These are phyloP conservation scores for Schizaphis graminum DNA, from an alignment of 2,888 invertebrate genomes.

Conservation along the genomic window DNA sequence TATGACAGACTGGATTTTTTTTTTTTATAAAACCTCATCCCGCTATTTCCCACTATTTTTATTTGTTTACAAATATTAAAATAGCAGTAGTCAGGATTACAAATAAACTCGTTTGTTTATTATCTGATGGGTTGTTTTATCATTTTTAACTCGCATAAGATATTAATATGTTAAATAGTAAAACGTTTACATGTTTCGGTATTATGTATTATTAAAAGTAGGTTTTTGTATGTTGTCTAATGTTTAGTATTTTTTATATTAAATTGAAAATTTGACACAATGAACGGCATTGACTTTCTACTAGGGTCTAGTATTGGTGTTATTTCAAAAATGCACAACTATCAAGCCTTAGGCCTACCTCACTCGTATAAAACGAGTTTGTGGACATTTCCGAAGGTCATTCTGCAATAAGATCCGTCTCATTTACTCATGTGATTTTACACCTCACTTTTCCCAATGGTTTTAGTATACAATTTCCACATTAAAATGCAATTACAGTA, in stretches of 20 bases:
- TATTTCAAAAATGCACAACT: background rate
- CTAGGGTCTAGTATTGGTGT: background rate
- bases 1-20: background rate
- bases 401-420: background rate
- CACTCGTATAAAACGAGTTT: slow-evolving; percentile 28
- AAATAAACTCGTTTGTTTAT: background rate
- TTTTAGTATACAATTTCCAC: background rate
- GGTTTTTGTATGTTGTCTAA: background rate
- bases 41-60: background rate
- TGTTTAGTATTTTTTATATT: background rate
- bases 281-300: slow-evolving; percentile 19
- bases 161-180: background rate
- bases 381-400: slow-evolving; percentile 14
- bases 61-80: background rate
- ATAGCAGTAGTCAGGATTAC: too few species aligned
- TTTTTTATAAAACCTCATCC: background rate
- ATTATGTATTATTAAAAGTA: background rate
- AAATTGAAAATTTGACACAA: background rate
- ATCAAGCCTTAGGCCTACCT: slow-evolving; percentile 21
- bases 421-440: background rate
- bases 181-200: background rate
- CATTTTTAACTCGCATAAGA: background rate
- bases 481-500: background rate
- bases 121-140: background rate
- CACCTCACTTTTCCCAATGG: background rate